Evolutionary conservation across 2,113 vertebrate genomes (phyloP).

Genomic region (Lynx canadensis): DNA sequence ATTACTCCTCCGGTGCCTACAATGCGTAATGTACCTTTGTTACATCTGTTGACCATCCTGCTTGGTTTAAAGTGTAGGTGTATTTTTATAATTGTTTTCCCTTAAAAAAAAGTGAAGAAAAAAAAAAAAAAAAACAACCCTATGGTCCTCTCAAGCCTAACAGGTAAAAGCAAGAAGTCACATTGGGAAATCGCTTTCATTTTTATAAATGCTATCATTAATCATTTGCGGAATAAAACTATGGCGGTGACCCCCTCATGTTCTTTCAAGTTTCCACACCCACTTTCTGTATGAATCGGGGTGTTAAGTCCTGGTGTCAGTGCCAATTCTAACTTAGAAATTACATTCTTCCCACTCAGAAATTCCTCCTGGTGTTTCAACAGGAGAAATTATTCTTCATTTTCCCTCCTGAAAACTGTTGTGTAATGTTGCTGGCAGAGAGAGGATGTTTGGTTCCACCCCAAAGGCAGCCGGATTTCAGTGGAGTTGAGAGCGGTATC

Average conservation of each 20-base stretch:
- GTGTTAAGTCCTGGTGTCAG: constrained; percentile 74
- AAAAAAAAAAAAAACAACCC: too few relatives aligned
- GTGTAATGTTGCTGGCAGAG: constrained; percentile 71
- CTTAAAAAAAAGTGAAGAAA: not conserved
- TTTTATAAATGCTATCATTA: constrained; percentile 72
- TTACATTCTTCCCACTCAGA: constrained; percentile 66
- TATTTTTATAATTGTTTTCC: constrained; percentile 61
- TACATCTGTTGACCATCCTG: not conserved
- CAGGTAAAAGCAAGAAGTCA: constrained; percentile 56
- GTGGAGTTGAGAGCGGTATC: constrained; percentile 76
- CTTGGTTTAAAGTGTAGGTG: not conserved
- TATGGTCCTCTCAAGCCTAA: constrained; percentile 19
- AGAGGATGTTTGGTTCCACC: constrained; percentile 72
- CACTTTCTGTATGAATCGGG: constrained; percentile 63
- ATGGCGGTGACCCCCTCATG: not conserved
- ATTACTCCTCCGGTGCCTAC: not conserved
- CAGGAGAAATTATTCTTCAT: constrained; percentile 71
- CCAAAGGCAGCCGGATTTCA: constrained; percentile 74
- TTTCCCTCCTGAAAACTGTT: constrained; percentile 72
- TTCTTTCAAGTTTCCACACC: constrained; percentile 65
- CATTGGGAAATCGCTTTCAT: constrained; percentile 70
- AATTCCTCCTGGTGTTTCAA: constrained; percentile 66
- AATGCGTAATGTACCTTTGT: not conserved
- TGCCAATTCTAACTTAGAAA: constrained; percentile 67
- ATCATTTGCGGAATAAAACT: constrained; percentile 61